Percentiles rank a stretch among this genome's conserved stretches.
Conservation (phyloP, 2,113 vertebrate genomes). For the Austrofundulus limnaeus region DNA sequence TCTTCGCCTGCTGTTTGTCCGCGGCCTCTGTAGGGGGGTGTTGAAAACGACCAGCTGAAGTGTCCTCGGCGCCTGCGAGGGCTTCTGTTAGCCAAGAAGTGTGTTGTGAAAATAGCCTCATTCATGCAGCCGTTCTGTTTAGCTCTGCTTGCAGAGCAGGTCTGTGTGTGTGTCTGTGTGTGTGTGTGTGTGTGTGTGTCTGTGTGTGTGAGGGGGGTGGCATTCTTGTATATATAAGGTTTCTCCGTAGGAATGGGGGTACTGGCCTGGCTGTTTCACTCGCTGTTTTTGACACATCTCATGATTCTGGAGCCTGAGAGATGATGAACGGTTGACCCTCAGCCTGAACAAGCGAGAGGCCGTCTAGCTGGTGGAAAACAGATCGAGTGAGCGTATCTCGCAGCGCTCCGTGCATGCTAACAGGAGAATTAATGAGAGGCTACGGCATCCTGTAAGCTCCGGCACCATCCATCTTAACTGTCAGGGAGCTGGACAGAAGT, state of each 20-base stretch:
- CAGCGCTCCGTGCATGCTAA: conserved; percentile 64
- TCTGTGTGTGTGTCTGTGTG: no score
- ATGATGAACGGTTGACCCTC: conserved; percentile 63
- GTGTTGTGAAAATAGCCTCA: conserved; percentile 71
- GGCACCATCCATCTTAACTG: conserved; percentile 74
- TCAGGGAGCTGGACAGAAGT: conserved; percentile 78
- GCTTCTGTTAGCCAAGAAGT: conserved; percentile 69
- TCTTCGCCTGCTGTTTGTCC: conserved; percentile 37
- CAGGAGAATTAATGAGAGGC: conserved; percentile 63
- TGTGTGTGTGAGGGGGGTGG: no score
- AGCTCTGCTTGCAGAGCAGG: conserved; percentile 62
- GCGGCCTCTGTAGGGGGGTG: conserved; percentile 51
- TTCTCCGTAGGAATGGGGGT: conserved; percentile 30
- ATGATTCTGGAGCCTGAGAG: conserved; percentile 58
- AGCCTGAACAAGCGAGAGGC: conserved; percentile 12
- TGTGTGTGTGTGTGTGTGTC: no score
- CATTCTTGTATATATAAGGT: no score
- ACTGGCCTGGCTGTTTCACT: conserved; percentile 68
- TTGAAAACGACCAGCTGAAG: conserved; percentile 70
- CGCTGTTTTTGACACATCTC: conserved; percentile 69
- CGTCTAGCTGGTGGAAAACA: conserved; percentile 24
- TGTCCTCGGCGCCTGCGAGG: conserved; percentile 64
- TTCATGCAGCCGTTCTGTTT: conserved; percentile 70
- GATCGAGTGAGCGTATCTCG: conserved; percentile 28
- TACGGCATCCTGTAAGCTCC: conserved; percentile 60